Base-by-base conservation (phyloP, 2,888 invertebrate genomes). In the Trichopria drosophilae region DNA sequence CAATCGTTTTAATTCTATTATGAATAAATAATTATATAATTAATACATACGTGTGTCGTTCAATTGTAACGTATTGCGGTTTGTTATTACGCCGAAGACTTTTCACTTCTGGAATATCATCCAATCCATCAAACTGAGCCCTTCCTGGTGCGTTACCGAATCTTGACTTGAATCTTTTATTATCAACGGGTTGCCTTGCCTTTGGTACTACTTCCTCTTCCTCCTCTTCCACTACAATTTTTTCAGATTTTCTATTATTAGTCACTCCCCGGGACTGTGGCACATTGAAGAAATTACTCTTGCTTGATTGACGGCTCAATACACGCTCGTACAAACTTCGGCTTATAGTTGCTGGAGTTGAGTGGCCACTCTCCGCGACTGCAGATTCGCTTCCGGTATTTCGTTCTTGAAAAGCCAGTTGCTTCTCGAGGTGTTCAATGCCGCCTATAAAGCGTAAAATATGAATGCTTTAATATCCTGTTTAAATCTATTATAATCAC, bases 401-500 rank as follows among this genome's bases (percentile, higher is more conserved):
- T 39, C 80, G 80, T 6, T 79, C 81, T 60, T 82, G 80, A 5
- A 79, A 68, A 19, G 79, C 76, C 12, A 91, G 74, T 54, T 90
- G 90, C 65, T 87, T 91, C 72, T 92, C 92, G 12, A 93, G 72
- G 66, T 92, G 88, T 67, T 92, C 92, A 1, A 93, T 83, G 12
- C 93, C 92, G 58, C 88, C 87, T 86, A 61, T 35, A 49, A 42
- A 44, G n/a, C 44, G 12, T 13, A 10, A 39, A 13, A 32, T 24
- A 19, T 16, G n/a, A 36, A 24, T 24, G 10, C 6, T 9, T 24
- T 24, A 24, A 24, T n/a, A n/a, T n/a, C n/a, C n/a, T n/a, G n/a
- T n/a, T n/a, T n/a, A n/a, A n/a, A 39, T 44, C 2, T 15, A 19
- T 36, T 12, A 13, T 22, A 35, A 9, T 16, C n/a, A 40, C 20